Evolutionary conservation across 2,797 vertebrate species (phyloP).

Genomic region (Hozukius guyotensis): DNA sequence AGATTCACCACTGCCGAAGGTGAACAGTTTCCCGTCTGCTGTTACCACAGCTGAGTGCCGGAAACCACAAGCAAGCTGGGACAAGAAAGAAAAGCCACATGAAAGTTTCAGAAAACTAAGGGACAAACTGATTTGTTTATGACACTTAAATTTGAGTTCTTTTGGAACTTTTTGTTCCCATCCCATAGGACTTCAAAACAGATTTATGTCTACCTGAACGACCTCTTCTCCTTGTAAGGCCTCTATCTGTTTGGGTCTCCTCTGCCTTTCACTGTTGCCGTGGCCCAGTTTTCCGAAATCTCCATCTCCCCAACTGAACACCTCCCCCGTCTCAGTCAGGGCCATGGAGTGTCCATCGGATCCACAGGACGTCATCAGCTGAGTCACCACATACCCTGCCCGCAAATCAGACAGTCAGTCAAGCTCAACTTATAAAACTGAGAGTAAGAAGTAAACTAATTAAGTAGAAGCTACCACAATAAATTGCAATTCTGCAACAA

Average conservation of each 20-base stretch:
- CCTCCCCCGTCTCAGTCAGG: conserved; percentile 86
- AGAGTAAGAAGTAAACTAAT: not conserved
- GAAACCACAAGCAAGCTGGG: conserved; percentile 85
- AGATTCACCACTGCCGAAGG: conserved; percentile 87
- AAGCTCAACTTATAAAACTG: not conserved
- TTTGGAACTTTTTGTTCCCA: not conserved
- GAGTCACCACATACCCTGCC: conserved; percentile 86
- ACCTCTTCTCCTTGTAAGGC: conserved; percentile 86
- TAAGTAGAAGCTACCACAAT: not conserved
- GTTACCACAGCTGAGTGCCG: conserved; percentile 87
- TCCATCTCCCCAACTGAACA: conserved; percentile 89
- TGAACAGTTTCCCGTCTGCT: conserved; percentile 86
- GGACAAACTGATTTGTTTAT: not conserved
- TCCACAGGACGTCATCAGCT: conserved; percentile 86
- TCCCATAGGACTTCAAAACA: not conserved
- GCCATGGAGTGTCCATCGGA: conserved; percentile 88
- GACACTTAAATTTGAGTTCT: not conserved
- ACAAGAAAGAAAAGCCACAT: not conserved
- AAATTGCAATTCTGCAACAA: not conserved
- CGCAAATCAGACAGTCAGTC: conserved; percentile 9
- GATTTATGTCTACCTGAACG: conserved; percentile 76
- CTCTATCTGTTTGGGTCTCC: conserved; percentile 86
- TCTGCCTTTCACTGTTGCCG: conserved; percentile 86
- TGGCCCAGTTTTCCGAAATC: conserved; percentile 89
- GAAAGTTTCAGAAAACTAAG: not conserved